phyloP scores from a whole-genome alignment of 2,888 invertebrate genomes.

The Mechanitis messenoides region DNA sequence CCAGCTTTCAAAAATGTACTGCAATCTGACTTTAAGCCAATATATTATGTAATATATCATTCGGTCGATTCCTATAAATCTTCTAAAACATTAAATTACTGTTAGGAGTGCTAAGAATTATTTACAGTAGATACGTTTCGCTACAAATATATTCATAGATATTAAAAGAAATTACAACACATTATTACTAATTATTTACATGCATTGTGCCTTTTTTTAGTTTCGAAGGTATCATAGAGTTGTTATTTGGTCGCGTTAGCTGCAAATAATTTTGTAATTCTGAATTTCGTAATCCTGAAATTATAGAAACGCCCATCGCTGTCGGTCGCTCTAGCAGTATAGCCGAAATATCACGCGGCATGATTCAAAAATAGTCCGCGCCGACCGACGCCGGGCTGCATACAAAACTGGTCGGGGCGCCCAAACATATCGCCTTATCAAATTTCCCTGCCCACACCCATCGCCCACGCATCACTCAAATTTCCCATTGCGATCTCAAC shows the following conservation, averaged over 20 bases:
- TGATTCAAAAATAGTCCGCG: slow-evolving; percentile 67
- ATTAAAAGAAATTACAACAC: neutral
- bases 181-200: neutral
- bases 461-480: slow-evolving; percentile 48
- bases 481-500: slow-evolving; percentile 36
- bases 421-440: slow-evolving; percentile 65
- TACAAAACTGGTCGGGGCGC: slow-evolving; percentile 68
- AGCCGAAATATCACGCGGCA: slow-evolving; percentile 43
- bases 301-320: slow-evolving; percentile 34
- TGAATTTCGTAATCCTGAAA: slow-evolving; percentile 15
- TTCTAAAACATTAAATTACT: neutral
- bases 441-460: slow-evolving; percentile 70
- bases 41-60: neutral
- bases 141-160: neutral
- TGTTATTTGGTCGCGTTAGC: slow-evolving; percentile 6
- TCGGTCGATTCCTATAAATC: neutral
- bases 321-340: slow-evolving; percentile 43
- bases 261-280: slow-evolving; percentile 13
- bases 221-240: neutral
- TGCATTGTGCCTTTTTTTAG: neutral
- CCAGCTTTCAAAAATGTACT: neutral
- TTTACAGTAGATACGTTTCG: neutral
- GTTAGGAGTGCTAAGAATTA: neutral
- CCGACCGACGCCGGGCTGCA: slow-evolving; percentile 53
- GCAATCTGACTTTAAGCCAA: neutral